Conservation (phyloP, 2,113 vertebrate species). For the Corythaixoides concolor region DNA sequence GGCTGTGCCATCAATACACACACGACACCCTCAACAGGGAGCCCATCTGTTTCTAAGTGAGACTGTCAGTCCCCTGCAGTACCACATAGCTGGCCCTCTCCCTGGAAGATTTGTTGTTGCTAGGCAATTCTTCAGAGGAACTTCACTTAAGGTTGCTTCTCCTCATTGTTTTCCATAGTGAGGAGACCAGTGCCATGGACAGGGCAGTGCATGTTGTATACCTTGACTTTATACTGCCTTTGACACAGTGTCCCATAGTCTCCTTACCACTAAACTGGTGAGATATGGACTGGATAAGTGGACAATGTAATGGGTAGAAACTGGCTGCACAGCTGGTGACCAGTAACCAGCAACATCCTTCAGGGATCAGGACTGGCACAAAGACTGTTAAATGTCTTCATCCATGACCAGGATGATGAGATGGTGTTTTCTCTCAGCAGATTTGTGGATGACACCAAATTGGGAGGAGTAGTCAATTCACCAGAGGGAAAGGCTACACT, state of each 20-base stretch:
- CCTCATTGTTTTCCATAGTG: background rate
- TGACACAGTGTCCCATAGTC: background rate
- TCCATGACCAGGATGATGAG: background rate
- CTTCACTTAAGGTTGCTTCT: background rate
- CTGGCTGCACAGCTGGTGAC: background rate
- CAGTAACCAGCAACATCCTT: background rate
- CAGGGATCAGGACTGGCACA: background rate
- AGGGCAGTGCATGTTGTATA: background rate
- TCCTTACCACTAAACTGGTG: rapidly evolving
- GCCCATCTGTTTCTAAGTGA: background rate
- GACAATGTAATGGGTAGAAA: background rate
- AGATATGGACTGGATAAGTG: background rate
- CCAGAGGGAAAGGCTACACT: background rate
- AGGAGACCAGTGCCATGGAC: background rate
- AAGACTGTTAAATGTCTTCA: background rate
- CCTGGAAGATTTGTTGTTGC: background rate
- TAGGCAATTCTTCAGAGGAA: rapidly evolving
- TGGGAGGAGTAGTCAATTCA: background rate
- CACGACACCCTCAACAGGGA: background rate
- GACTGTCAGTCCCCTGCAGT: background rate
- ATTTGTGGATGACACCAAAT: background rate
- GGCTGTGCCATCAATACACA: background rate
- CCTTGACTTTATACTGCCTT: background rate
- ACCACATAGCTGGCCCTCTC: background rate
- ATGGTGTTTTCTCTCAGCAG: background rate